Percentiles rank a stretch among this genome's conserved stretches.
Conservation (phyloP, 1,140 invertebrate species). For the Ceratitis capitata region DNA sequence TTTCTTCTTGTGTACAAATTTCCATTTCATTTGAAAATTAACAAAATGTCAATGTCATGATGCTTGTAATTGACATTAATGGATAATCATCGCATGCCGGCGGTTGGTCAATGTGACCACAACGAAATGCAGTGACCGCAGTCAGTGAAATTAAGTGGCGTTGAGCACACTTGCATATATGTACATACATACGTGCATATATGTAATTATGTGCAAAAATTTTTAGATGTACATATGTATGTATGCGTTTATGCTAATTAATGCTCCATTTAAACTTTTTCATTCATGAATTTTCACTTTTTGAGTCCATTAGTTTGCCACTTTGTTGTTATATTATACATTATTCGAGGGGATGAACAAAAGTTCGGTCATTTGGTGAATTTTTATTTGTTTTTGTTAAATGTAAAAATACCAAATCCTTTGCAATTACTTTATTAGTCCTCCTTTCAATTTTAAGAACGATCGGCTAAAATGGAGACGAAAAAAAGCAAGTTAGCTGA, state of each 20-base stretch:
- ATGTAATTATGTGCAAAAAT: not conserved
- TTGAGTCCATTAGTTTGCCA: no score
- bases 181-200: not conserved
- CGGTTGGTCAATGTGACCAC: not conserved
- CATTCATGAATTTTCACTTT: no score
- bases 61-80: not conserved
- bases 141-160: not conserved
- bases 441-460: no score
- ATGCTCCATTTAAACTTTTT: no score
- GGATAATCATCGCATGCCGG: not conserved
- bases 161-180: not conserved
- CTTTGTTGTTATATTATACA: no score
- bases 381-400: no score
- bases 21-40: not conserved
- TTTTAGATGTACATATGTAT: not conserved
- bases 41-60: not conserved
- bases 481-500: no score
- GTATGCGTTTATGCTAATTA: not conserved
- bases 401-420: no score
- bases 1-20: not conserved
- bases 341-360: no score
- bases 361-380: no score
- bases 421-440: no score
- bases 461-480: no score
- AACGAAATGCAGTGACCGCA: not conserved